These are phyloP conservation scores for Gymnopithys bicolor DNA, from an alignment of 2,797 vertebrate genomes.

Conservation along the genomic window DNA sequence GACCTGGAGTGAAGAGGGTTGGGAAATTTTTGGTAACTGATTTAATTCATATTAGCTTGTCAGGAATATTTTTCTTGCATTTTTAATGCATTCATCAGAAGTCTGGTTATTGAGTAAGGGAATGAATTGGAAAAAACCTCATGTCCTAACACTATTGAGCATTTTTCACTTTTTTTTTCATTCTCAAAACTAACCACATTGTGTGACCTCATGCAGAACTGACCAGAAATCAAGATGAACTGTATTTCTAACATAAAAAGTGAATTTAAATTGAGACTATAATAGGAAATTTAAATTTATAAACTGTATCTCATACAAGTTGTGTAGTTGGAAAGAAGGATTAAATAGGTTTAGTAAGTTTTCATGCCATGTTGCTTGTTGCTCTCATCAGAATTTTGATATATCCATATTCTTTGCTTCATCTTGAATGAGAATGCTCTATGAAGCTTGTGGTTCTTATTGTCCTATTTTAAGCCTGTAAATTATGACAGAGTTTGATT, in stretches of 20 bases:
- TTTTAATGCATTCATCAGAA: neutral
- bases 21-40: neutral
- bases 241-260: neutral
- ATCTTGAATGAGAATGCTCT: neutral
- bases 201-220: neutral
- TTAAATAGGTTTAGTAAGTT: neutral
- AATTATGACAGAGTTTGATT: slow-evolving; percentile 18
- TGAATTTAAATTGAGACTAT: neutral
- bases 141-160: neutral
- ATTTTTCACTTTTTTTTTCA: neutral
- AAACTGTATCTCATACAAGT: neutral
- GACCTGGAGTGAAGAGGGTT: neutral
- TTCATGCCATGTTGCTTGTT: neutral
- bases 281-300: neutral
- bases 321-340: neutral
- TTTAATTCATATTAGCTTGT: neutral
- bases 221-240: neutral
- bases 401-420: neutral
- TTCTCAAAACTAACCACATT: neutral
- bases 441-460: neutral
- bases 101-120: neutral
- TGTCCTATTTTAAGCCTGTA: slow-evolving; percentile 11
- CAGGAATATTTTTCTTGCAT: neutral
- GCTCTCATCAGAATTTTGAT: neutral
- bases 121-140: neutral